A percentile compares a stretch with the other conserved stretches of the same genome.
Evolutionary conservation across 35 echinoderm and acorn worm species (phyloP).

Genomic region (Apostichopus californicus): DNA sequence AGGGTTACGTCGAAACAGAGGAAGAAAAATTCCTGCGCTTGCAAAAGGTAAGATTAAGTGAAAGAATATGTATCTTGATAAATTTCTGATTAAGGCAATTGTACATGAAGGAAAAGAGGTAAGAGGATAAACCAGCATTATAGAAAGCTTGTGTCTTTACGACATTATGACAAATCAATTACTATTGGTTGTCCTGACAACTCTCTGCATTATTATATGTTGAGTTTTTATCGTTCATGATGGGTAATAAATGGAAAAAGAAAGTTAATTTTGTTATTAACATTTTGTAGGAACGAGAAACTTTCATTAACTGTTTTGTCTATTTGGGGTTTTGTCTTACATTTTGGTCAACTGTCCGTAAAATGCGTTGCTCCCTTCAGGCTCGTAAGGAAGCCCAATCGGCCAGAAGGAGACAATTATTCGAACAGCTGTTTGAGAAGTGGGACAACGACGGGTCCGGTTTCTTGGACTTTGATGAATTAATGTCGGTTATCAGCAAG

Average conservation of each 20-base stretch:
- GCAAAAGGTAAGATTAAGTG: conserved; percentile 67
- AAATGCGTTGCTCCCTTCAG: conserved; percentile 1
- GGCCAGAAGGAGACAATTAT: conserved; percentile 70
- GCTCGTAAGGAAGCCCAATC: conserved; percentile 74
- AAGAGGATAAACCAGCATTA: too few species aligned
- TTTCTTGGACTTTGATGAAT: conserved; percentile 91
- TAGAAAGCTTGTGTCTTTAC: too few species aligned
- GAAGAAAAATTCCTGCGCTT: conserved; percentile 91
- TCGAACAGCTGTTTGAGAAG: conserved; percentile 98
- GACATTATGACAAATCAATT: too few species aligned
- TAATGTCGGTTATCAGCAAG: conserved; percentile 88
- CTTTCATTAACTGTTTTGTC: not conserved
- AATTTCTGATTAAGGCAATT: too few species aligned
- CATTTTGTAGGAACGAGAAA: not conserved
- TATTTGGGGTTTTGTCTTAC: not conserved
- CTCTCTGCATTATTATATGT: too few species aligned
- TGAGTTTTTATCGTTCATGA: too few species aligned
- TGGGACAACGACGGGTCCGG: conserved; percentile 99
- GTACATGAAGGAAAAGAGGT: too few species aligned
- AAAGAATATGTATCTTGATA: too few species aligned
- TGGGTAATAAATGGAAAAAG: not conserved
- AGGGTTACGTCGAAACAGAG: conserved; percentile 93
- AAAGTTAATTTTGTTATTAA: not conserved
- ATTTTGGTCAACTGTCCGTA: not conserved
- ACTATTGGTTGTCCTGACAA: too few species aligned